Evolutionary conservation across 2,797 vertebrate species (phyloP).

Genomic region (Microchirus variegatus): DNA sequence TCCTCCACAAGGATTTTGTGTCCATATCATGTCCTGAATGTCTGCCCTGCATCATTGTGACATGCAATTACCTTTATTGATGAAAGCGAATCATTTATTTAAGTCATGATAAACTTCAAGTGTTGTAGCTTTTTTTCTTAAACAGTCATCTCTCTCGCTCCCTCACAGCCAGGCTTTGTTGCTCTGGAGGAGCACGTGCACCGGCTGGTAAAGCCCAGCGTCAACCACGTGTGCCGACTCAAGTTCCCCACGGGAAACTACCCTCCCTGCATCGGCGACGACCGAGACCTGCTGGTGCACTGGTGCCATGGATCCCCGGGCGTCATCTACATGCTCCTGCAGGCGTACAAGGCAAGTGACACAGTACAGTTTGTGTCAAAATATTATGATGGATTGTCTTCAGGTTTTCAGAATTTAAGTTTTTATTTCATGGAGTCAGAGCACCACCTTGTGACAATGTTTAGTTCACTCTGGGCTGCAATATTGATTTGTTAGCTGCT

Average conservation of each 20-base stretch:
- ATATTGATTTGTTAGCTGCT: background rate
- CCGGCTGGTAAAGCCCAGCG: conserved; percentile 89
- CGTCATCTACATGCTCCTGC: conserved; percentile 95
- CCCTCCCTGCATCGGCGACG: conserved; percentile 89
- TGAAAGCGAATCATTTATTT: background rate
- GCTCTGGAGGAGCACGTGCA: conserved; percentile 79
- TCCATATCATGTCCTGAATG: no score
- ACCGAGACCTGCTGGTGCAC: conserved; percentile 91
- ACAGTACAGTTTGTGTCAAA: background rate
- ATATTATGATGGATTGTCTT: no score
- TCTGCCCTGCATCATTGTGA: no score
- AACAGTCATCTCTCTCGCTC: background rate
- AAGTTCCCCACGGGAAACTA: conserved; percentile 92
- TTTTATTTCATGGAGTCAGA: background rate
- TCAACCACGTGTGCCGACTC: conserved; percentile 90
- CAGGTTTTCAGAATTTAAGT: no score
- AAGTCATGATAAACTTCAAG: background rate
- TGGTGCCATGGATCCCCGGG: conserved; percentile 97
- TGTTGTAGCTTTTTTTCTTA: no score
- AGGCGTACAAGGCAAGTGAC: conserved; percentile 89
- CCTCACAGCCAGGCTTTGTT: conserved; percentile 78
- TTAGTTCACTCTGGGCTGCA: background rate
- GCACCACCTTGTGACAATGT: conserved; percentile 45
- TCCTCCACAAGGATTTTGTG: background rate
- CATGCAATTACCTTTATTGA: background rate